phyloP scores from a whole-genome alignment of 2,113 vertebrate genomes.

The Lichenostomus cassidix region DNA sequence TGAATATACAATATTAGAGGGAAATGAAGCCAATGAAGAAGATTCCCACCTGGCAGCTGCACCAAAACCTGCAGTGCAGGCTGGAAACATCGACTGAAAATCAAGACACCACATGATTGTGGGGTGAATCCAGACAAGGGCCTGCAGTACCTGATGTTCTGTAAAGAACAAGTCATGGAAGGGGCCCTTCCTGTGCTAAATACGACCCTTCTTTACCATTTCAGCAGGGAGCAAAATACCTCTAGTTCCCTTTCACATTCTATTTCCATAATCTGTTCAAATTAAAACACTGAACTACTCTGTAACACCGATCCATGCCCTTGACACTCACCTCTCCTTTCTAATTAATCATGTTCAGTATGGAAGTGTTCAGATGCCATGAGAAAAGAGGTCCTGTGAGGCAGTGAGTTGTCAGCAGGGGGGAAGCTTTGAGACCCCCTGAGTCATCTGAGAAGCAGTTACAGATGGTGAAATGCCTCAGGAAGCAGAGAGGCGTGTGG shows the following conservation, averaged over 20 bases:
- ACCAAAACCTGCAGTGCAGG: not conserved
- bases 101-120: not conserved
- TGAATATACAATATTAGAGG: not conserved
- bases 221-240: not conserved
- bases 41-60: not conserved
- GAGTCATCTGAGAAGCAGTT: not conserved
- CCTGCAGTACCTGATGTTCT: not conserved
- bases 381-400: not conserved
- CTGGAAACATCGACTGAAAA: not conserved
- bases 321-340: not conserved
- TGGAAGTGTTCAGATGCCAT: not conserved
- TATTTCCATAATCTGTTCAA: not conserved
- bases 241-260: not conserved
- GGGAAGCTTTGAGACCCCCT: not conserved
- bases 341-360: not conserved
- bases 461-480: conserved; percentile 5
- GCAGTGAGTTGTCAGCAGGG: not conserved
- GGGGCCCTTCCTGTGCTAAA: not conserved
- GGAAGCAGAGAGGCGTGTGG: not conserved
- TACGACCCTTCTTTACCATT: not conserved
- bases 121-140: not conserved
- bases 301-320: not conserved
- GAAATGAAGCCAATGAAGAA: not conserved
- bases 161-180: not conserved
- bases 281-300: conserved; percentile 5